Percentiles rank a stretch among this genome's conserved stretches.
These are phyloP conservation scores for Sebastolobus altivelis DNA, from an alignment of 2,797 vertebrate species.

Conservation along the genomic window DNA sequence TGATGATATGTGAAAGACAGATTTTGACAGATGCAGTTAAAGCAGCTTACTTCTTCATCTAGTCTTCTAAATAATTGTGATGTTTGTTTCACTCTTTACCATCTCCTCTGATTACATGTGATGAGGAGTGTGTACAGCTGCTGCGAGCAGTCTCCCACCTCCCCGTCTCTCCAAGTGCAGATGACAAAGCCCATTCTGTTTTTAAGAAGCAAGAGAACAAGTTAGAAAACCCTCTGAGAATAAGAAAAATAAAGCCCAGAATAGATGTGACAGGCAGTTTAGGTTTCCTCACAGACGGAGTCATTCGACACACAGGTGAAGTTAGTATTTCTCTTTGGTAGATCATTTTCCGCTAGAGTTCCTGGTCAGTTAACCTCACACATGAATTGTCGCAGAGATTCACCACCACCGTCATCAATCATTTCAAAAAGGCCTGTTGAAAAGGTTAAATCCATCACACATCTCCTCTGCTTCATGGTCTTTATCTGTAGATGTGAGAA, in stretches of 20 bases:
- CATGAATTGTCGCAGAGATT: too few relatives aligned
- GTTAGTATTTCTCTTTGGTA: background rate
- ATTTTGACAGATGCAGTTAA: background rate
- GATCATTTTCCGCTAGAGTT: background rate
- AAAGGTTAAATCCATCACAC: slow-evolving; percentile 3
- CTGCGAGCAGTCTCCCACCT: background rate
- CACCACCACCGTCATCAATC: background rate
- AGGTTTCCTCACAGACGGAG: background rate
- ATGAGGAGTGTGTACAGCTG: slow-evolving; percentile 1
- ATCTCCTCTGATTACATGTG: slow-evolving; percentile 1
- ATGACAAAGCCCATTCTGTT: background rate
- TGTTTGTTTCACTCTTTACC: background rate
- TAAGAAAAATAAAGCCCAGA: background rate
- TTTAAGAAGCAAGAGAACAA: slow-evolving; percentile 2
- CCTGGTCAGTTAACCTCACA: too few relatives aligned
- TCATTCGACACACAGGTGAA: background rate
- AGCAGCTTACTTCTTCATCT: background rate
- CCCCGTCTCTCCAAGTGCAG: background rate
- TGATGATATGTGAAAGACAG: background rate
- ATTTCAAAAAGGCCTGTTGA: background rate
- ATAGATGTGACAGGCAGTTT: background rate
- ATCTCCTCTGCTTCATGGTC: background rate
- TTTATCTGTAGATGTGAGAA: background rate
- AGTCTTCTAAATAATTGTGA: background rate
- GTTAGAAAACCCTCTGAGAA: background rate